Conservation (phyloP, 2,113 vertebrate genomes). For the Macrotis lagotis region DNA sequence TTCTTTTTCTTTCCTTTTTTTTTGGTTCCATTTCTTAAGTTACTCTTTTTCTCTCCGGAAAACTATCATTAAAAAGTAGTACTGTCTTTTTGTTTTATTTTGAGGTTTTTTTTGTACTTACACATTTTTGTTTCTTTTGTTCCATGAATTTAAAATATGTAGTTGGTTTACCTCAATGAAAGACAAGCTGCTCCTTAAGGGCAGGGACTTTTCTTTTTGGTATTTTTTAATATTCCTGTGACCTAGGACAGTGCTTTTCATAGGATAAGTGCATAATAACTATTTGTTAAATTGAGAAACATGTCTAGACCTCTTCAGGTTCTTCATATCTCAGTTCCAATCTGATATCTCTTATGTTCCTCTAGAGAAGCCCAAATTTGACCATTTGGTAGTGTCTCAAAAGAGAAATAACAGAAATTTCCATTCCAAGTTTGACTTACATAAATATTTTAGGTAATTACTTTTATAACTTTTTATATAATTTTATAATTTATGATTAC, state of each 20-base stretch:
- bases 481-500: too few relatives aligned
- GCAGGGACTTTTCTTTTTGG: neutral
- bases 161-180: neutral
- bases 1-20: too few relatives aligned
- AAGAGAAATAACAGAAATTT: slow-evolving; percentile 48
- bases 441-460: slow-evolving; percentile 22
- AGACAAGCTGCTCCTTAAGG: neutral
- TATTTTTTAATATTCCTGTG: neutral
- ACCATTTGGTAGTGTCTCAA: slow-evolving; percentile 40
- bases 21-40: neutral
- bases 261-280: neutral
- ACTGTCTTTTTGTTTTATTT: neutral
- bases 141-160: neutral
- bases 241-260: neutral
- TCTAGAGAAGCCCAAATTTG: slow-evolving; percentile 49
- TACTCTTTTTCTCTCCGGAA: neutral
- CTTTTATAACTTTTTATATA: too few relatives aligned
- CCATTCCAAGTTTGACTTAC: neutral
- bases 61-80: neutral
- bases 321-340: neutral
- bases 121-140: neutral
- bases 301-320: neutral
- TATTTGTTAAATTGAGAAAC: neutral
- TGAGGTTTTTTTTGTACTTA: neutral
- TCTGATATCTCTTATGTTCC: neutral